Evolutionary conservation across 2,888 invertebrate genomes (phyloP).

Genomic region (Drosophila ezoana): DNA sequence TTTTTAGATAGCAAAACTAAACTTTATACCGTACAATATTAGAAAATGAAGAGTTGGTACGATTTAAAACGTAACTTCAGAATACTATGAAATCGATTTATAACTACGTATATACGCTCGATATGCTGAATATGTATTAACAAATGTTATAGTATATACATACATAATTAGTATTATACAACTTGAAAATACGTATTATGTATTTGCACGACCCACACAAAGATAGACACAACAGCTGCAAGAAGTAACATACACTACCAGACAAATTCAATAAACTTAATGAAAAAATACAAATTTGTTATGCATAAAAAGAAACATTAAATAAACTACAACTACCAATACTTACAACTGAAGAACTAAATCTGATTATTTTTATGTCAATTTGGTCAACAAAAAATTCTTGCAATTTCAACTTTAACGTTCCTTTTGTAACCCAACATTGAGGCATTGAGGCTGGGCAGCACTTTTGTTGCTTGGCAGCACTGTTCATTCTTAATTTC

Average conservation of each 20-base stretch:
- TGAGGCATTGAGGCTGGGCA: neutral
- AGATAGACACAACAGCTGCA: slow-evolving; percentile 52
- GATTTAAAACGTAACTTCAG: slow-evolving; percentile 39
- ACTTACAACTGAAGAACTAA: slow-evolving; percentile 15
- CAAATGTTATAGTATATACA: slow-evolving; percentile 41
- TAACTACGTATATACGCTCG: slow-evolving; percentile 63
- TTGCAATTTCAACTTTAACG: neutral
- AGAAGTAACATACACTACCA: slow-evolving; percentile 62
- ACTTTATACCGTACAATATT: slow-evolving; percentile 77
- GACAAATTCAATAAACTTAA: slow-evolving; percentile 59
- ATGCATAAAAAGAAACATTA: slow-evolving; percentile 58
- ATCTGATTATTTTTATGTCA: neutral
- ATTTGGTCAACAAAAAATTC: neutral
- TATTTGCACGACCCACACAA: slow-evolving; percentile 66
- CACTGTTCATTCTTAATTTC: neutral
- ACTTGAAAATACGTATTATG: slow-evolving; percentile 58
- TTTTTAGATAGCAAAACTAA: slow-evolving; percentile 77
- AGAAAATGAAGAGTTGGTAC: slow-evolving; percentile 56
- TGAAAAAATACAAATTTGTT: slow-evolving; percentile 46
- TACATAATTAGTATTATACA: slow-evolving; percentile 33
- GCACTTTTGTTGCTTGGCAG: neutral
- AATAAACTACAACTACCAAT: slow-evolving; percentile 64
- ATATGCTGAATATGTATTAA: slow-evolving; percentile 76
- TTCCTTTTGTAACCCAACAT: neutral
- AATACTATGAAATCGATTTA: slow-evolving; percentile 48